Evolutionary conservation across 2,113 vertebrate species (phyloP), one percentile per base, ranked within the genome.

Genomic region (Dromiciops gliroides): DNA sequence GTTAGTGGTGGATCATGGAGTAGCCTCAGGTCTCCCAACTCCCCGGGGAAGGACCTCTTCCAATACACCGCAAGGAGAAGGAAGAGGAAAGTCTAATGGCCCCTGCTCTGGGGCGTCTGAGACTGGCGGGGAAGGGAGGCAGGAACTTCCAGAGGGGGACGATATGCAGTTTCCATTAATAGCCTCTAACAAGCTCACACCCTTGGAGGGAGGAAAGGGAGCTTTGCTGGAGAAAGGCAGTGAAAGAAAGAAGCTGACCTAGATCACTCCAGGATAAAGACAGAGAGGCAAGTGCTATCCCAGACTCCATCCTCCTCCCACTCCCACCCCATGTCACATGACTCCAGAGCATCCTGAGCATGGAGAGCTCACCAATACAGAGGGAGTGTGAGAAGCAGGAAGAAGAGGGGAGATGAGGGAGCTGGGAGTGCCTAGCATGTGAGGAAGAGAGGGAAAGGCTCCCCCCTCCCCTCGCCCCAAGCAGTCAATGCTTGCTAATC

Each of bases 131-230:
- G 50, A 91, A 94, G 51, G 94, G 93, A 25, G 47, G 50, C 67
- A 44, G 44, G 90, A 96, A 92, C 91, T 95, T 93, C 90, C 0
- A 5, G 94, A 96, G 97, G 51, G 93, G 92, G 95, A 44, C 2
- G 16, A 95, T 95, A 92, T 89, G 67, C 0, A 25, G 95, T 95
- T 97, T 97, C 97, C 96, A 98, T 97, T 96, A 97, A 98, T 97
- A 98, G 97, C 96, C 52, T 96, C 92, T 94, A 94, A 96, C 95
- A 97, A 97, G 97, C 97, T 98, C 96, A 11, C 98, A 97, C 98
- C 89, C 96, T 97, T 93, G 26, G 89, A 96, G 94, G 92, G 95
- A 96, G 92, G 96, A 90, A 51, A 94, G 56, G 96, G 97, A 50
- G 96, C 95, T 56, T 93, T 94, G 95, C 96, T 96, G 93, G 89